Evolutionary conservation across 2,888 invertebrate species (phyloP), one percentile per base, ranked within the genome.

Genomic region (Lasioglossum morio): DNA sequence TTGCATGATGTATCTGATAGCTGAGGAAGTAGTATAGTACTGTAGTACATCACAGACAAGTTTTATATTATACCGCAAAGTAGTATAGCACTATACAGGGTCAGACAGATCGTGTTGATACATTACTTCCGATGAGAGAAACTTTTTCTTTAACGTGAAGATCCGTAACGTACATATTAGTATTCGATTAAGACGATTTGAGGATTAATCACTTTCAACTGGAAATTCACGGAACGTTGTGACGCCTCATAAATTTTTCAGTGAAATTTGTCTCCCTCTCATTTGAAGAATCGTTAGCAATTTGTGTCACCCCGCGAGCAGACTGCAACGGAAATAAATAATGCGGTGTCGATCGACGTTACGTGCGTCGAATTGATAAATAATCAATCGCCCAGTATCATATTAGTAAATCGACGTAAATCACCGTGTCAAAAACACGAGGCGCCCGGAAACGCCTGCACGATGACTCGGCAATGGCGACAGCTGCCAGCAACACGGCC

Each of bases 401-500:
- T 82, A 82, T 77, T 70, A 82, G 72, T 60, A 73, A 73, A 82
- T 89, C 82, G 77, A 84, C 73, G 87, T 79, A 84, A 86, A 91
- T 89, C 81, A 87, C 66, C 84, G 86, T 84, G 90, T 91, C 90
- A 91, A 91, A 91, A 91, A 91, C 90, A 90, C 84, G 84, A 85
- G 88, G 87, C 79, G 90, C 79, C 23, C 83, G 63, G 85, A 57
- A 80, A 86, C 70, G 77, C 53, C 34, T 72, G 82, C 86, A 72
- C 78, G 80, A 81, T 84, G 81, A 85, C 87, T 79, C 79, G 85
- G 81, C 84, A 80, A 85, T 82, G 91, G 90, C 91, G 90, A 91
- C 90, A 90, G 91, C 90, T 90, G 90, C 90, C 87, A 87, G 85
- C 87, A 88, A 86, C 90, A 88, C 83, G 82, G 86, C 82, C 91